Evolutionary conservation across 2,797 vertebrate species (phyloP).

Genomic region (Myotis myotis): DNA sequence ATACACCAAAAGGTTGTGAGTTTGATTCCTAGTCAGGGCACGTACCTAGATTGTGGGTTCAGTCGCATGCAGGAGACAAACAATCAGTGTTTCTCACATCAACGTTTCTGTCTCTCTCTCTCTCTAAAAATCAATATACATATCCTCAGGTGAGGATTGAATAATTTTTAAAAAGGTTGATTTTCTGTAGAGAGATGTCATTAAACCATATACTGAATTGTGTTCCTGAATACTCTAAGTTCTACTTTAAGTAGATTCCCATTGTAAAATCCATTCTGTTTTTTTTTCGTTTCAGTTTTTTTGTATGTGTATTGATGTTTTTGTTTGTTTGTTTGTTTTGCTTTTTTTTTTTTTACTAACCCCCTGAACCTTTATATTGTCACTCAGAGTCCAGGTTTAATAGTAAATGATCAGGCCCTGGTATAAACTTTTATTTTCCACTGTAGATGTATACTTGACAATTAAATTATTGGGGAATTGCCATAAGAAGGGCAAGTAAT

Average conservation of each 20-base stretch:
- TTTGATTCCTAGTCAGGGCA: too few species aligned
- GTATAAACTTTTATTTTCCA: background rate
- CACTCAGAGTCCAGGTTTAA: background rate
- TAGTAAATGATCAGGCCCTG: background rate
- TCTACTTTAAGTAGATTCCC: background rate
- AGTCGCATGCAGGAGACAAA: too few species aligned
- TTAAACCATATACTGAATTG: background rate
- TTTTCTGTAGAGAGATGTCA: background rate
- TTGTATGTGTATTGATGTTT: too few species aligned
- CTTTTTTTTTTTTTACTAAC: background rate
- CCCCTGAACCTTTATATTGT: background rate
- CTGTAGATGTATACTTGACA: background rate
- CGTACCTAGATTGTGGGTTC: too few species aligned
- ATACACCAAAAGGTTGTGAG: too few species aligned
- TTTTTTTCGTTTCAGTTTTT: too few species aligned
- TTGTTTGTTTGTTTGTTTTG: background rate
- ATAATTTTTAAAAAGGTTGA: slow-evolving; percentile 1
- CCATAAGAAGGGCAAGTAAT: background rate
- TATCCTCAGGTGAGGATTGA: too few species aligned
- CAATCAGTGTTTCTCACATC: too few species aligned
- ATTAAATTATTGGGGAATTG: background rate
- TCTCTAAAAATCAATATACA: too few species aligned
- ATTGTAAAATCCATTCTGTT: background rate
- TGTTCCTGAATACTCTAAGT: background rate
- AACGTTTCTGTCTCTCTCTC: too few species aligned